Evolutionary conservation across 2,113 vertebrate genomes (phyloP).

Genomic region (Phainopepla nitens): DNA sequence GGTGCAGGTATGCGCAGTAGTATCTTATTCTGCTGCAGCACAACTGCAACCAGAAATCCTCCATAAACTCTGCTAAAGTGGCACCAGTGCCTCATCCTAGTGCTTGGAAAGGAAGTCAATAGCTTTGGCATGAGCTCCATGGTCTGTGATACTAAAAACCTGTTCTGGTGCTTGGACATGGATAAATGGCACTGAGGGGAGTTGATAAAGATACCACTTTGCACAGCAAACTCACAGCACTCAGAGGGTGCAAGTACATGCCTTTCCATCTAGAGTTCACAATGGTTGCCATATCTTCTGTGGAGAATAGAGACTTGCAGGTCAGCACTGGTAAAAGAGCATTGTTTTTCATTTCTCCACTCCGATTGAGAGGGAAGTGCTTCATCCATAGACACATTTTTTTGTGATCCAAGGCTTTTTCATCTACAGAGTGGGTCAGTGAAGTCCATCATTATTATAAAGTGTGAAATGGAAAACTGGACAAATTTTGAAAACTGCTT

Average conservation of each 20-base stretch:
- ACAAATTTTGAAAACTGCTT: not conserved
- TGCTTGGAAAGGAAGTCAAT: not conserved
- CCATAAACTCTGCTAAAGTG: not conserved
- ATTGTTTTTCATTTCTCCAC: not conserved
- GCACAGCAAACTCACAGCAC: not conserved
- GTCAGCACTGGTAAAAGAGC: not conserved
- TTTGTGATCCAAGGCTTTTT: not conserved
- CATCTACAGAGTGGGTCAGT: not conserved
- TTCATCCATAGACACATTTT: not conserved
- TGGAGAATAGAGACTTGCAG: not conserved
- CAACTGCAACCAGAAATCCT: not conserved
- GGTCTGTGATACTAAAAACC: not conserved
- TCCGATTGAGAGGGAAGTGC: not conserved
- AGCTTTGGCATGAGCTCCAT: not conserved
- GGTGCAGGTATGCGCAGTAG: not conserved
- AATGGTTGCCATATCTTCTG: not conserved
- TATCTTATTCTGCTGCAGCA: rapidly evolving
- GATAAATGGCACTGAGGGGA: not conserved
- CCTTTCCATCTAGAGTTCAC: not conserved
- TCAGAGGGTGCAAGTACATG: not conserved
- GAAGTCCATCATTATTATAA: not conserved
- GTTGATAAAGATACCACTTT: not conserved
- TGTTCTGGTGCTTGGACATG: not conserved
- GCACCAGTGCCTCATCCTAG: too few relatives aligned
- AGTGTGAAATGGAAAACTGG: not conserved